These are phyloP conservation scores for Listrodromus nycthemerus DNA, from an alignment of 2,888 invertebrate species.

Conservation along the genomic window DNA sequence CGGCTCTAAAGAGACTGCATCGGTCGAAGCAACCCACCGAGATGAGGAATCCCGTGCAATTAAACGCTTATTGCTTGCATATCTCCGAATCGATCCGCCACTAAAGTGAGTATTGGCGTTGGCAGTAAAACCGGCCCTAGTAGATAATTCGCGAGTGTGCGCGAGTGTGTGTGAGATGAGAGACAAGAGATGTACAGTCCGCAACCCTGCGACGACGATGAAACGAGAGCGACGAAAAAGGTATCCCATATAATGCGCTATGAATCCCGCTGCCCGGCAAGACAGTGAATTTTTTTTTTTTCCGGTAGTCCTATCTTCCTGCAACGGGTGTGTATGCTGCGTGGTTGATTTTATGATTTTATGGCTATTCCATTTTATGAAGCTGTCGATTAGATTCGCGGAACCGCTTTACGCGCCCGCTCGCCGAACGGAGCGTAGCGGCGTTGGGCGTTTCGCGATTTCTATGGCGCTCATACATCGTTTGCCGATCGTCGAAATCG, in stretches of 20 bases:
- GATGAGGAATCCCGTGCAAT: constrained; percentile 84
- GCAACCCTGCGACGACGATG: constrained; percentile 26
- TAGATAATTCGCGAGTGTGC: constrained; percentile 76
- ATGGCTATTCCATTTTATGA: constrained; percentile 82
- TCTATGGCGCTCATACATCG: constrained; percentile 49
- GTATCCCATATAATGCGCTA: constrained; percentile 3
- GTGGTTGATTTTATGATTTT: constrained; percentile 83
- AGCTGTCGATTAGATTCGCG: constrained; percentile 84
- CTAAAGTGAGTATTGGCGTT: constrained; percentile 83
- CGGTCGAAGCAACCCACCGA: constrained; percentile 66
- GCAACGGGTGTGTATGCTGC: constrained; percentile 22
- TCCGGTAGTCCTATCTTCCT: constrained; percentile 31
- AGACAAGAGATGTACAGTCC: constrained; percentile 33
- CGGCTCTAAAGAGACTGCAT: constrained; percentile 78
- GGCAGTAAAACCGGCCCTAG: constrained; percentile 81
- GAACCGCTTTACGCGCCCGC: constrained; percentile 75
- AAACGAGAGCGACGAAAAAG: constrained; percentile 62
- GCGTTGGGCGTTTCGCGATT: constrained; percentile 29
- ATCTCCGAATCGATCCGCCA: constrained; percentile 84
- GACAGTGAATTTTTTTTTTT: constrained; percentile 33
- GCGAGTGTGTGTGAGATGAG: constrained; percentile 63
- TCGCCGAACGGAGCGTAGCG: constrained; percentile 55
- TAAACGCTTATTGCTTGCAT: constrained; percentile 84
- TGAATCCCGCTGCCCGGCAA: not conserved
- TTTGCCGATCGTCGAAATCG: constrained; percentile 56